Percentiles rank a stretch among this genome's conserved stretches.
These are phyloP conservation scores for Cepaea nemoralis DNA, from an alignment of 1,140 invertebrate genomes.

Conservation along the genomic window DNA sequence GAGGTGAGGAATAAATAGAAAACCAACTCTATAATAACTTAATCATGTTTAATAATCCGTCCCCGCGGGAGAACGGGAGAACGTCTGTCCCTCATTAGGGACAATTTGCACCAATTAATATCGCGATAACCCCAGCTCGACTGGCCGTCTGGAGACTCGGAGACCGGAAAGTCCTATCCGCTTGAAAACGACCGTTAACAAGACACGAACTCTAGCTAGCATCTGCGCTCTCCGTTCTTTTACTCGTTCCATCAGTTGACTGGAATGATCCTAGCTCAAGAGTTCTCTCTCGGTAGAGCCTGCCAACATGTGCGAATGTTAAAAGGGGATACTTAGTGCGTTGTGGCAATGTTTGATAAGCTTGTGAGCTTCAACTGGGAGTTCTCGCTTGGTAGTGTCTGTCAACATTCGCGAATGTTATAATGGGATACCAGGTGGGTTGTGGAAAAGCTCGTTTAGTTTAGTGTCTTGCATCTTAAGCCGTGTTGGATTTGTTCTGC, in stretches of 20 bases:
- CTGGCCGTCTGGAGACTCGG: constrained; percentile 17
- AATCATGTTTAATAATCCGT: constrained; percentile 30
- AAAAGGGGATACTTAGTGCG: background rate
- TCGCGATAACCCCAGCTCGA: constrained; percentile 23
- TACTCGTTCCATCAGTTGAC: background rate
- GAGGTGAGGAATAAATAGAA: background rate
- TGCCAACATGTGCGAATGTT: background rate
- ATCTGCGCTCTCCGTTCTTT: constrained; percentile 29
- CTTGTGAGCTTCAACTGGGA: too few relatives aligned
- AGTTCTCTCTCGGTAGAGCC: background rate
- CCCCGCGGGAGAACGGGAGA: constrained; percentile 3
- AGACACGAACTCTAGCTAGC: background rate
- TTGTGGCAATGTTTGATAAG: too few relatives aligned
- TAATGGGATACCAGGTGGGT: too few relatives aligned
- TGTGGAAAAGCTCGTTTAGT: too few relatives aligned
- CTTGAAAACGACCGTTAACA: constrained; percentile 33
- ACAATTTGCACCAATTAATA: constrained; percentile 37
- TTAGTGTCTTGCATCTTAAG: too few relatives aligned
- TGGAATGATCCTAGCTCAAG: background rate
- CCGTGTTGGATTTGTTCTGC: too few relatives aligned
- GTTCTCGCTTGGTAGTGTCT: too few relatives aligned
- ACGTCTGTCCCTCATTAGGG: constrained; percentile 31
- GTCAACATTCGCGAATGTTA: too few relatives aligned
- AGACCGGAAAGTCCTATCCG: constrained; percentile 28
- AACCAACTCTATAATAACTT: constrained; percentile 9